Evolutionary conservation across 2,888 invertebrate genomes (phyloP).

Genomic region (Empis livida): DNA sequence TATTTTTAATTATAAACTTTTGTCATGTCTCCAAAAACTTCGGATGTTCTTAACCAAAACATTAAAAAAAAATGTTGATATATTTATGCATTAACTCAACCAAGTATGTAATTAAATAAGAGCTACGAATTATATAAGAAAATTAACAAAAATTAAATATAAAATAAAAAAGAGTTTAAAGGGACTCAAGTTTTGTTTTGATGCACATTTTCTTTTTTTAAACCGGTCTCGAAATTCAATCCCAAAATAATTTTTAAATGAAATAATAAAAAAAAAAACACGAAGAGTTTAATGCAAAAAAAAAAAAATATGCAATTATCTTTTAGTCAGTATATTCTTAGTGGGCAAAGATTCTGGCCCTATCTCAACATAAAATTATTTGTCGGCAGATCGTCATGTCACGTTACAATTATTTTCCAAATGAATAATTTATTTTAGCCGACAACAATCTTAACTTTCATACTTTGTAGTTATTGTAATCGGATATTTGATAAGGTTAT

Average conservation of each 20-base stretch:
- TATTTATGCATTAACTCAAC: neutral
- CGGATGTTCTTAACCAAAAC: too few species aligned
- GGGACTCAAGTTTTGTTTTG: neutral
- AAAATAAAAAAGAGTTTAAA: neutral
- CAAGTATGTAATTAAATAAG: neutral
- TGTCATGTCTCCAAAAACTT: too few species aligned
- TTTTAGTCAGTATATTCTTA: neutral
- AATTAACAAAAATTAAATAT: neutral
- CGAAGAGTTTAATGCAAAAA: neutral
- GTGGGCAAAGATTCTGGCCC: neutral
- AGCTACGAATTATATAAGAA: neutral
- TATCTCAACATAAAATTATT: slow-evolving; percentile 1
- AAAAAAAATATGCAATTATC: neutral
- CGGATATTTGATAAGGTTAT: too few species aligned
- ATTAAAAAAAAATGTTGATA: neutral
- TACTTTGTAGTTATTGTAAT: neutral
- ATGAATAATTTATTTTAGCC: neutral
- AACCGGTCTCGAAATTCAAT: neutral
- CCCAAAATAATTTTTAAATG: neutral
- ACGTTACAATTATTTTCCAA: neutral
- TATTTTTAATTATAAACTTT: too few species aligned
- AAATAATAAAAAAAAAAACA: neutral
- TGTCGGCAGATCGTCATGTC: neutral
- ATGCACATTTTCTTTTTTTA: neutral
- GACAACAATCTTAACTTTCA: slow-evolving; percentile 1